These are phyloP conservation scores for Drosophila insularis DNA, from an alignment of 1,140 invertebrate species.

Conservation along the genomic window DNA sequence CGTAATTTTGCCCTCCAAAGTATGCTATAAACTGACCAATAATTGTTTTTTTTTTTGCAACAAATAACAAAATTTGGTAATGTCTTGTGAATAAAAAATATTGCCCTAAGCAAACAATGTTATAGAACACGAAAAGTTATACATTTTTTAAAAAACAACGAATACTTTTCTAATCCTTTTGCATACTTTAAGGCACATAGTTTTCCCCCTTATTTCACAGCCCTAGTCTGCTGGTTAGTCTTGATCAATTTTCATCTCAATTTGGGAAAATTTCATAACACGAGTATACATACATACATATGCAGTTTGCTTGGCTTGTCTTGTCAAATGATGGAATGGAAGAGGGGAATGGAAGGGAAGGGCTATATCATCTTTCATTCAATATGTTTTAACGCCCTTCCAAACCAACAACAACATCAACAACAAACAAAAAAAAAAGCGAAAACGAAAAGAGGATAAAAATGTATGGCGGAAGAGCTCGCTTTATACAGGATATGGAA, in stretches of 20 bases:
- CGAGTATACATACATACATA: background rate
- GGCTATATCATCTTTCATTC: conserved; percentile 8
- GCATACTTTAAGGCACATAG: too few relatives aligned
- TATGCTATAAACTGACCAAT: too few relatives aligned
- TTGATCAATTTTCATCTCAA: background rate
- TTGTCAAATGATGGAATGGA: background rate
- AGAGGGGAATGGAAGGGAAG: background rate
- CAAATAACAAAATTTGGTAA: too few relatives aligned
- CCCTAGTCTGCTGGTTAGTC: background rate
- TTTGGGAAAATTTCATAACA: background rate
- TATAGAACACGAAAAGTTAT: too few relatives aligned
- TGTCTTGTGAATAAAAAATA: too few relatives aligned
- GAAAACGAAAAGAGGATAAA: background rate
- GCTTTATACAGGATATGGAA: conserved; percentile 60
- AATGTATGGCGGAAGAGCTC: conserved; percentile 66
- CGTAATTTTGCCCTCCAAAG: too few relatives aligned
- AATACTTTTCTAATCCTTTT: too few relatives aligned
- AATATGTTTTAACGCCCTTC: conserved; percentile 2
- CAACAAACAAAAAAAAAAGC: background rate
- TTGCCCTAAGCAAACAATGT: too few relatives aligned
- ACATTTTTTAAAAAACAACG: too few relatives aligned
- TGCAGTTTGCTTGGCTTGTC: background rate
- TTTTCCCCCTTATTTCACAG: too few relatives aligned
- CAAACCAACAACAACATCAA: background rate
- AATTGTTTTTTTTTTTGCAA: too few relatives aligned